Evolutionary conservation across 2,797 vertebrate genomes (phyloP).

Genomic region (Clamator glandarius): DNA sequence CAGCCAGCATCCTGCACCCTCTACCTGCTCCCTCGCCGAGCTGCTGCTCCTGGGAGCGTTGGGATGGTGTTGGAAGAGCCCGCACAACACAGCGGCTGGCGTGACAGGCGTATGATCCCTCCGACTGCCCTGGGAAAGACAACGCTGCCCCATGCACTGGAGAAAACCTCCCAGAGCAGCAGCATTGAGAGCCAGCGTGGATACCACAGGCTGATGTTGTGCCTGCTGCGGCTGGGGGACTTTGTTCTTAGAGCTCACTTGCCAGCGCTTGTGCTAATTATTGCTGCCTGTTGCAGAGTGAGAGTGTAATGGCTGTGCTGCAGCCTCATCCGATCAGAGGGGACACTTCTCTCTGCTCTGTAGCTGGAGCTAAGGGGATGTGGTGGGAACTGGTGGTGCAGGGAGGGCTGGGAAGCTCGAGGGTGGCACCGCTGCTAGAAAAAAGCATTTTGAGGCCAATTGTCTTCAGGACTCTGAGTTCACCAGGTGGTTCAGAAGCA

Average conservation of each 20-base stretch:
- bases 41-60: not conserved
- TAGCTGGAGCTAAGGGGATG: not conserved
- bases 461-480: not conserved
- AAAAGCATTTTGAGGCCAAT: rapidly evolving
- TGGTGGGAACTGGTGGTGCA: rapidly evolving
- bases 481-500: not conserved
- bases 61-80: not conserved
- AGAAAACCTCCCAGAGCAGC: not conserved
- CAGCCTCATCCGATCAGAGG: not conserved
- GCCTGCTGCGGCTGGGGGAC: not conserved
- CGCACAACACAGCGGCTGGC: rapidly evolving
- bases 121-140: not conserved
- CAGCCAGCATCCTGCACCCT: rapidly evolving
- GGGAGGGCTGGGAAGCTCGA: not conserved
- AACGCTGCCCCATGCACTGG: rapidly evolving
- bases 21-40: not conserved
- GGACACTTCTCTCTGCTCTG: not conserved
- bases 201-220: rapidly evolving
- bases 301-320: rapidly evolving
- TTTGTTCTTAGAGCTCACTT: not conserved
- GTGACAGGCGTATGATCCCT: rapidly evolving
- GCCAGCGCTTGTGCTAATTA: not conserved
- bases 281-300: not conserved
- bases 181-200: not conserved
- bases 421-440: not conserved